Evolutionary conservation across 1,140 invertebrate species (phyloP).

Genomic region (Anadara kagoshimensis): DNA sequence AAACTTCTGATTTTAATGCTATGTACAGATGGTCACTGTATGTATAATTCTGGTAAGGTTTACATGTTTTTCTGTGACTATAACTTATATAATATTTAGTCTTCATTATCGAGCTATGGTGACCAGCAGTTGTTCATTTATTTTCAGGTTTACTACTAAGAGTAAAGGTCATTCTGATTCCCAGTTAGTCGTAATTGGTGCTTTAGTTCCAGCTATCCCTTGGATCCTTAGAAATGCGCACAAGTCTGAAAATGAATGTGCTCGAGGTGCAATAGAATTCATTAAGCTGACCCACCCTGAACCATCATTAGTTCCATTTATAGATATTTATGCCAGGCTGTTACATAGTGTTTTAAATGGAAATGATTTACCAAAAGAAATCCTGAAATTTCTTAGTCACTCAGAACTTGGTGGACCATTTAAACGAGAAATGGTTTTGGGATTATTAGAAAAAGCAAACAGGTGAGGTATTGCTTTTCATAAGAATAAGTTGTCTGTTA

Average conservation of each 20-base stretch:
- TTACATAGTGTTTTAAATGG: constrained; percentile 61
- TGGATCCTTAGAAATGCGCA: constrained; percentile 62
- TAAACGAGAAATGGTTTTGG: constrained; percentile 50
- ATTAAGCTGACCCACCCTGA: constrained; percentile 63
- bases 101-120: no score
- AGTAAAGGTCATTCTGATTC: constrained; percentile 42
- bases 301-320: constrained; percentile 50
- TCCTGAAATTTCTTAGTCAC: constrained; percentile 41
- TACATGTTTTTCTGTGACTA: no score
- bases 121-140: no score
- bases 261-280: constrained; percentile 54
- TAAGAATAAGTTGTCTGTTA: not conserved
- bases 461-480: constrained; percentile 32
- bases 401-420: constrained; percentile 57
- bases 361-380: constrained; percentile 50
- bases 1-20: no score
- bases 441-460: constrained; percentile 44
- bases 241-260: constrained; percentile 59
- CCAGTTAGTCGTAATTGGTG: constrained; percentile 60
- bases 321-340: constrained; percentile 61
- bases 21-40: no score
- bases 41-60: no score
- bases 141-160: constrained; percentile 40
- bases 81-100: no score
- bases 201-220: constrained; percentile 56